Conservation (phyloP, 2,113 vertebrate species). For the Syngnathus scovelli region DNA sequence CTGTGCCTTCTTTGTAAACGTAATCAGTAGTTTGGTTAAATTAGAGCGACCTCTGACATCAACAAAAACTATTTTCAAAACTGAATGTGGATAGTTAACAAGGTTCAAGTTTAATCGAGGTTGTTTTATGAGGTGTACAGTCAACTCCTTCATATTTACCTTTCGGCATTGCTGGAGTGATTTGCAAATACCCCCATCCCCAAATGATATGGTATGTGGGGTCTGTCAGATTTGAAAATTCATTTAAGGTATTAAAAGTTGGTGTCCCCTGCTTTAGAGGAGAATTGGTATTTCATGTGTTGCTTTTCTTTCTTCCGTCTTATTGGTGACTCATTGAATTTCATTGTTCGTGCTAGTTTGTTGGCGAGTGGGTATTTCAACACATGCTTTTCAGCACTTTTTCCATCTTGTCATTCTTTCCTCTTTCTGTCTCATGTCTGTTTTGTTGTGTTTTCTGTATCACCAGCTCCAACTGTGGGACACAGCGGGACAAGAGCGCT, state of each 20-base stretch:
- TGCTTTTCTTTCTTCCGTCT: conserved; percentile 19
- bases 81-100: background rate
- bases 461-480: conserved; percentile 94
- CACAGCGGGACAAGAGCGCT: conserved; percentile 92
- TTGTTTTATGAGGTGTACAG: background rate
- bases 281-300: background rate
- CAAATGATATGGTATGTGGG: background rate
- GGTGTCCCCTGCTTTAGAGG: background rate
- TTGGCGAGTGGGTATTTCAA: conserved; percentile 24
- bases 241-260: background rate
- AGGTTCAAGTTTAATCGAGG: background rate
- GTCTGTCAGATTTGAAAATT: background rate
- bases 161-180: too few relatives aligned
- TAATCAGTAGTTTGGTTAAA: too few relatives aligned
- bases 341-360: background rate
- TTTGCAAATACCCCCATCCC: too few relatives aligned
- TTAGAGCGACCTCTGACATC: background rate
- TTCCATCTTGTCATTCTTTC: conserved; percentile 12
- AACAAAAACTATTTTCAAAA: background rate
- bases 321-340: conserved; percentile 26
- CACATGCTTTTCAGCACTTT: conserved; percentile 23
- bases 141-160: background rate
- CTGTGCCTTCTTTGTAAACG: too few relatives aligned
- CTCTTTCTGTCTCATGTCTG: conserved; percentile 13
- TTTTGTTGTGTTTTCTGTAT: background rate